Evolutionary conservation across 2,113 vertebrate species (phyloP), one percentile per base, ranked within the genome.

Genomic region (Athene noctua): DNA sequence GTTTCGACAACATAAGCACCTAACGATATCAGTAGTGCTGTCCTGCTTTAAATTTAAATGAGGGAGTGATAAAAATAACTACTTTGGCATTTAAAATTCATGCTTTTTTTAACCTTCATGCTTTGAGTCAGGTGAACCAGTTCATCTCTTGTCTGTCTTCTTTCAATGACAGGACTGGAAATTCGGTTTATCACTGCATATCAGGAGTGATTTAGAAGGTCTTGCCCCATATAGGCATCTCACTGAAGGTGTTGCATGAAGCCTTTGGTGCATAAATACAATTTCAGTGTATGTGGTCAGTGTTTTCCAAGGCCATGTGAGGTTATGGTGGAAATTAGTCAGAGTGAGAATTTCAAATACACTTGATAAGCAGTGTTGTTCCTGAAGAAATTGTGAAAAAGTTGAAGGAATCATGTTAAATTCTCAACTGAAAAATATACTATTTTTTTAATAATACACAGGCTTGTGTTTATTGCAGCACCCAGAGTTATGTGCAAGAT

Each of bases 11-110:
- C 70, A n/a, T 40, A 65, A 85, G 62, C 67, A 40, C 81, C 36
- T 47, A 57, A 36, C 23, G 14, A 2, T 65, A 51, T 80, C 68
- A 27, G 25, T 15, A 11, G 16, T 54, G 71, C 55, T 86, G 87
- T 42, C 86, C 83, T 81, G 80, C 82, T 96, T 93, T 86, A 81
- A 79, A 89, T 75, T 73, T 72, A 77, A 90, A 54, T 57, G 83
- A 85, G 90, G 18, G 40, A 79, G 61, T 22, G 78, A 85, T 57
- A 72, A 80, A 96, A 95, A 90, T 86, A 80, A 23, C 72, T 46
- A 15, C 75, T 83, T 36, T 17, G 67, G 42, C 67, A 42, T 77
- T 83, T 90, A 40, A 54, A 49, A 58, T 46, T 10, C 29, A 11
- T 42, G 3, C 32, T 88, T 90, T 46, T 26, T 32, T 38, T 59